A percentile compares a stretch with the other conserved stretches of the same genome.
phyloP scores from a whole-genome alignment of 2,888 invertebrate genomes.

The Smittia sp. region DNA sequence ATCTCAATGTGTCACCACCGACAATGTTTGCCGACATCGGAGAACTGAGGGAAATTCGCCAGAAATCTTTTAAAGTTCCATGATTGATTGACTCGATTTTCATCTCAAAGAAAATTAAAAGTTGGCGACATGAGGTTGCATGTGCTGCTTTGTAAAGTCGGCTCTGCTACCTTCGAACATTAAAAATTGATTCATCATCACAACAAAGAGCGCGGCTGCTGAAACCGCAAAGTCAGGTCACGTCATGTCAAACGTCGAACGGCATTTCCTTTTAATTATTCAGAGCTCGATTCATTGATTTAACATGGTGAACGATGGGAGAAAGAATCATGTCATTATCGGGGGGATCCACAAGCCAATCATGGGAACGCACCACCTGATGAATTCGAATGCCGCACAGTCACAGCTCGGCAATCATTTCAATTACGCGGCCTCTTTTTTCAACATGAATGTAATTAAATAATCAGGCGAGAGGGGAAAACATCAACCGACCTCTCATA shows the following conservation, averaged over 20 bases:
- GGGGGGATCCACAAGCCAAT: background rate
- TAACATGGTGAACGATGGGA: background rate
- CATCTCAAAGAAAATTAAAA: no score
- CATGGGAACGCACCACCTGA: constrained; percentile 34
- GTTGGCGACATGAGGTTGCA: no score
- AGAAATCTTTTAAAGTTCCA: no score
- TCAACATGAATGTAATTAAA: constrained; percentile 37
- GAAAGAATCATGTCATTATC: constrained; percentile 29
- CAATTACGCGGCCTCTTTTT: constrained; percentile 28
- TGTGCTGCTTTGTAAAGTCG: no score
- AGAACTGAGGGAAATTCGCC: no score
- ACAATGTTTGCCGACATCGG: no score
- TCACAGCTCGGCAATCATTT: background rate
- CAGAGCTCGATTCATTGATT: constrained; percentile 35
- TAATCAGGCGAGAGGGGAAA: constrained; percentile 8
- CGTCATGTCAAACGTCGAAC: constrained; percentile 25
- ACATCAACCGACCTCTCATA: background rate
- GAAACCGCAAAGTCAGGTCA: constrained; percentile 38
- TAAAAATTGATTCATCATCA: background rate
- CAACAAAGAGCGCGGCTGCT: background rate
- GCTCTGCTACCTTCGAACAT: no score
- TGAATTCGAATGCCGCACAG: background rate
- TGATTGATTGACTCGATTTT: no score
- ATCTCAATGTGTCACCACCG: no score
- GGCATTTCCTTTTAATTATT: constrained; percentile 36